Percentiles rank a stretch among this genome's conserved stretches.
Conservation (phyloP, 2,113 vertebrate genomes). For the Neolamprologus brichardi region DNA sequence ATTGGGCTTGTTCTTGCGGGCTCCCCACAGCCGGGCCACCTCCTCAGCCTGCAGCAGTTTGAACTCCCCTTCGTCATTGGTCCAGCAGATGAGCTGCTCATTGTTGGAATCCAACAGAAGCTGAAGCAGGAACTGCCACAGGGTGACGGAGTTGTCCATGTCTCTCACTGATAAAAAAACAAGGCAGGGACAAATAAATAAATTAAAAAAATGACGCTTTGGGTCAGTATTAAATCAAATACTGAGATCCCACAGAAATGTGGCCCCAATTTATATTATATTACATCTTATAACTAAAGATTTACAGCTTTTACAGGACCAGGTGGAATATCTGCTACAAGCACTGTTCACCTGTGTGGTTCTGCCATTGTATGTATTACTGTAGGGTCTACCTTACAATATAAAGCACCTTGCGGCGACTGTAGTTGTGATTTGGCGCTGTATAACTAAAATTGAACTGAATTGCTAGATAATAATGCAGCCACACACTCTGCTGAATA, state of each 20-base stretch:
- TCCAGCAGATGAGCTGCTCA: slow-evolving; percentile 93
- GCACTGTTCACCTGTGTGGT: background rate
- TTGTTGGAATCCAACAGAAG: slow-evolving; percentile 89
- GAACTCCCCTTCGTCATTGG: slow-evolving; percentile 92
- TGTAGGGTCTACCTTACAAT: background rate
- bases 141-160: slow-evolving; percentile 98
- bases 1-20: slow-evolving; percentile 95
- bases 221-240: background rate
- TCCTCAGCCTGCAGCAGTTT: slow-evolving; percentile 96
- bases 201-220: background rate
- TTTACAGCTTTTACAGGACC: background rate
- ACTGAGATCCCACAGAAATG: background rate
- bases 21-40: slow-evolving; percentile 95
- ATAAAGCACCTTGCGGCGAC: fast-evolving
- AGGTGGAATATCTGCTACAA: background rate
- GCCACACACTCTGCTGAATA: background rate
- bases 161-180: slow-evolving; percentile 54
- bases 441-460: background rate
- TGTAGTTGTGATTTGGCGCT: background rate
- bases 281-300: background rate
- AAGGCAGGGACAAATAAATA: background rate
- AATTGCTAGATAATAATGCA: background rate
- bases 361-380: background rate
- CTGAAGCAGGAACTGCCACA: slow-evolving; percentile 99
- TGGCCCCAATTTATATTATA: background rate